Evolutionary conservation across 2,888 invertebrate species (phyloP), one percentile per base, ranked within the genome.

Genomic region (Drosophila stalkeri): DNA sequence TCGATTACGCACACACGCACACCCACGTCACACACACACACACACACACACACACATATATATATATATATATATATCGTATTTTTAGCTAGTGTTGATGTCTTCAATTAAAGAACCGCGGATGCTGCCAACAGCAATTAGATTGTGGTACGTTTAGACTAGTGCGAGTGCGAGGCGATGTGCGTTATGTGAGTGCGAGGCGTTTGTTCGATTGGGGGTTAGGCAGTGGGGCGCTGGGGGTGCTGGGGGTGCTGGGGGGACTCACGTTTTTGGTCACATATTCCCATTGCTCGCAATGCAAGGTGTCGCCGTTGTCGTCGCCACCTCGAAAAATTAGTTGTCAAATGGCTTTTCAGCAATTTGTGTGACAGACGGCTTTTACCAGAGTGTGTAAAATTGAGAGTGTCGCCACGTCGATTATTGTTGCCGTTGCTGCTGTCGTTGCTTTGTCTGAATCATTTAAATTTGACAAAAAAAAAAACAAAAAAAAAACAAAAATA

Each of bases 61-160:
- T 33, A 64, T 46, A 54, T 43, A 62, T 43, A 11, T 23, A 54
- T 20, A 23, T 37, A 60, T 72, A 65, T 69, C 72, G 75, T 86
- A 86, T 86, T 86, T 86, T 88, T 86, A 86, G 88, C 86, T 88
- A 78, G 86, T 87, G 86, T 92, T 92, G 92, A 92, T 92, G 92
- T 91, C 90, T 92, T 92, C 92, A 92, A 92, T 92, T 92, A 92
- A 91, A 85, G 75, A 90, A 84, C 86, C 88, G 82, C 85, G 88
- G 90, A 88, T 82, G 86, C 85, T 87, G 85, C 85, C 81, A 81
- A 70, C 82, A 86, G 89, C 89, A 86, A 88, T 86, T 86, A 86
- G 86, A 86, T 84, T 89, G 82, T 77, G 85, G 81, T 87, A 75
- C 81, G 80, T 85, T 85, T 86, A 62, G 87, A 69, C 68, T 81